Evolutionary conservation across 2,113 vertebrate genomes (phyloP), one percentile per base, ranked within the genome.

Genomic region (Acanthochromis polyacanthus): DNA sequence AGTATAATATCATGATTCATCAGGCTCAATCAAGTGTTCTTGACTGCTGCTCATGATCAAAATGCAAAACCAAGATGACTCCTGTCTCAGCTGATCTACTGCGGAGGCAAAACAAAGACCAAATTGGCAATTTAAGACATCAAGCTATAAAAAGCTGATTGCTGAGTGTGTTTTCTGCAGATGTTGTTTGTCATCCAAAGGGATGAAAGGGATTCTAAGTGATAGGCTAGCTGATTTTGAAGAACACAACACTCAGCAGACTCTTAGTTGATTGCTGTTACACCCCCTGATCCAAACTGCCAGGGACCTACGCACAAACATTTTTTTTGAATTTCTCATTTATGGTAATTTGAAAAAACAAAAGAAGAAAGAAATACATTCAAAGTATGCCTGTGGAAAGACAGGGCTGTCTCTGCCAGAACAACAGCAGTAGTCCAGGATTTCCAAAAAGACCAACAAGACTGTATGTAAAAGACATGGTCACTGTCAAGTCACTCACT

Each of bases 91-190:
- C 43, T 80, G 78, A 83, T 81, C 63, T 56, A 43, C 62, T 40
- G 72, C 71, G 0, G 46, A 74, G 71, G 62, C 60, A 80, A 83
- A 89, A 90, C 75, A 86, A 88, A 74, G 74, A 78, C 65, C 17
- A 81, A 88, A 90, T 71, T 67, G 80, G 36, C 71, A 77, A 73
- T 88, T 90, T 84, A 65, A 75, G 61, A 80, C 80, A 82, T 81
- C 67, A 68, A 20, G 60, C 40, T 69, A 60, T 88, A 70, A 90
- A 86, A 82, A 81, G 83, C 81, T 91, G 91, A 93, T 93, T 92
- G 85, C 82, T 0, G 62, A 89, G 82, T 83, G 71, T 62, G 65
- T 81, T 83, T 81, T 70, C 70, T 75, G 63, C 63, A 74, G 73
- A 88, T 75, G 84, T 70, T 87, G 77, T 90, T 88, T 88, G 38